A percentile compares a stretch with the other conserved stretches of the same genome.
These are phyloP conservation scores for Drosophila ironensis DNA, from an alignment of 1,140 invertebrate genomes.

Conservation along the genomic window DNA sequence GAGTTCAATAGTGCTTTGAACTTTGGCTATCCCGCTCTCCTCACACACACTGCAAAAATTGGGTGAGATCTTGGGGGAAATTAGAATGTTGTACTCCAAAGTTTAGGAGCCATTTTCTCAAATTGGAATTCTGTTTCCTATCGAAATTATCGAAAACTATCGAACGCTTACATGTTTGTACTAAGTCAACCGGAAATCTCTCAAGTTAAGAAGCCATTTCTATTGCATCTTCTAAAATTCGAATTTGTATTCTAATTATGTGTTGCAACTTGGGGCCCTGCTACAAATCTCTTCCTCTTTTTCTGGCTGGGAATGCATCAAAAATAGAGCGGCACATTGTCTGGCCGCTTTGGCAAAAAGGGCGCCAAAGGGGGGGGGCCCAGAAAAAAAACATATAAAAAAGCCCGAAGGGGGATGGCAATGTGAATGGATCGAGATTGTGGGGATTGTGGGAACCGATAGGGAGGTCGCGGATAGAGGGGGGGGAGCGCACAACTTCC, in stretches of 20 bases:
- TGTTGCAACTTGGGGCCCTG: not conserved
- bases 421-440: slow-evolving; percentile 18
- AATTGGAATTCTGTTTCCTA: too few species aligned
- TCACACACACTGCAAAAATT: too few species aligned
- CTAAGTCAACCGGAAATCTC: too few species aligned
- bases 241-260: too few species aligned
- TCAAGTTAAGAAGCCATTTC: too few species aligned
- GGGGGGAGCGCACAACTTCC: slow-evolving; percentile 51
- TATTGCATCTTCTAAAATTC: too few species aligned
- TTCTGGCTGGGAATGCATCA: slow-evolving; percentile 52
- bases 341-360: slow-evolving; percentile 44
- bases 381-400: too few species aligned
- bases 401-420: not conserved
- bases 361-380: not conserved
- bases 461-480: not conserved
- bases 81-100: too few species aligned
- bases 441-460: slow-evolving; percentile 4
- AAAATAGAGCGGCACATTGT: slow-evolving; percentile 77
- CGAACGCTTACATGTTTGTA: too few species aligned
- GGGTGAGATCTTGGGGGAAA: too few species aligned
- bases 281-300: slow-evolving; percentile 11
- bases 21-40: slow-evolving; percentile 46
- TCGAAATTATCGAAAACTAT: too few species aligned
- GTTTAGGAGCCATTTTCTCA: too few species aligned
- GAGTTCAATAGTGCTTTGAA: slow-evolving; percentile 80